Percentiles rank a stretch among this genome's conserved stretches.
These are phyloP conservation scores for Psilanteris sp. DNA, from an alignment of 1,140 invertebrate species.

Conservation along the genomic window DNA sequence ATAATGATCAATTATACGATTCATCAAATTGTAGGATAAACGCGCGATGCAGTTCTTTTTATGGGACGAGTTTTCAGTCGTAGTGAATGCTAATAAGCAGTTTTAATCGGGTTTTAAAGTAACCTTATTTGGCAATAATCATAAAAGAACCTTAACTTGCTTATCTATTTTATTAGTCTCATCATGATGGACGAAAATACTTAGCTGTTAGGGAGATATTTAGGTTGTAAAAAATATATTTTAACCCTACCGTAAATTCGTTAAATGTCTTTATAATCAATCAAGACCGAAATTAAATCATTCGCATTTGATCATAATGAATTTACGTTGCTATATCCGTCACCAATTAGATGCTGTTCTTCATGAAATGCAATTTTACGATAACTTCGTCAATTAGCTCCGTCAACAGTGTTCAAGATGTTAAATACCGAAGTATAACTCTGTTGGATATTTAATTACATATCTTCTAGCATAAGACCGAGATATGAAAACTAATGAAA, in stretches of 20 bases:
- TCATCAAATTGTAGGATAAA: slow-evolving; percentile 14
- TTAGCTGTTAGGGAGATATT: slow-evolving; percentile 12
- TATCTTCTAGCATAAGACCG: too few species aligned
- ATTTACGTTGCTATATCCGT: slow-evolving; percentile 28
- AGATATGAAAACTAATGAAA: too few species aligned
- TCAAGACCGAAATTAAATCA: slow-evolving; percentile 32
- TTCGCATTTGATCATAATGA: slow-evolving; percentile 17
- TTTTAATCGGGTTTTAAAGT: slow-evolving; percentile 53
- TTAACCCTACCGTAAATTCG: slow-evolving; percentile 7
- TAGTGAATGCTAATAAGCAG: slow-evolving; percentile 35
- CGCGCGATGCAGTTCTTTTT: slow-evolving; percentile 13
- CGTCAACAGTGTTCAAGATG: too few species aligned
- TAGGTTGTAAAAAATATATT: slow-evolving; percentile 31
- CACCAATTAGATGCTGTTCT: too few species aligned
- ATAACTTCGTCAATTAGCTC: not conserved
- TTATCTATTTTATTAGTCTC: slow-evolving; percentile 58
- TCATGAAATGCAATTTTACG: not conserved
- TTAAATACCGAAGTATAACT: too few species aligned
- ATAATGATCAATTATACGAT: slow-evolving; percentile 15
- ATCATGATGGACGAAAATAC: slow-evolving; percentile 11
- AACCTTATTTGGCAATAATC: slow-evolving; percentile 56
- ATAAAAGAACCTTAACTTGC: slow-evolving; percentile 49
- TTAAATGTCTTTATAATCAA: slow-evolving; percentile 48
- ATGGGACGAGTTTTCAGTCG: slow-evolving; percentile 29
- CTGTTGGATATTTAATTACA: too few species aligned